phyloP scores from a whole-genome alignment of 2,888 invertebrate genomes.

The Idaea straminata region DNA sequence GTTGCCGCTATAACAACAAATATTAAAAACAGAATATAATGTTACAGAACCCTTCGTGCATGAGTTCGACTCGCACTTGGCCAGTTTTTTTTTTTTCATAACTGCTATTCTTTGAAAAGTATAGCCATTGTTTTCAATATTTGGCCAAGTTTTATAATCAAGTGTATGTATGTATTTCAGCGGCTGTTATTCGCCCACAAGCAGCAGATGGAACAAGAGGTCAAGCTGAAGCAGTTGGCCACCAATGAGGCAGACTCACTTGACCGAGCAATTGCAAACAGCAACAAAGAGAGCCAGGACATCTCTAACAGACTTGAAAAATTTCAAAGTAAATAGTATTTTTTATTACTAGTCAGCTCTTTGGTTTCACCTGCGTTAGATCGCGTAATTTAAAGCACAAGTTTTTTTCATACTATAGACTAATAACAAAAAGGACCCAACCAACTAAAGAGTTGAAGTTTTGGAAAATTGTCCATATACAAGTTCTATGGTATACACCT shows the following conservation, averaged over 20 bases:
- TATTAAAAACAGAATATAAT: too few species aligned
- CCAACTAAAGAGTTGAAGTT: too few species aligned
- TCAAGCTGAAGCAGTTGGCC: conserved; percentile 77
- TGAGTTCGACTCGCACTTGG: too few species aligned
- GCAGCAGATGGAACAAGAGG: conserved; percentile 84
- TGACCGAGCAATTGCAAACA: conserved; percentile 65
- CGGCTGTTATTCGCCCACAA: conserved; percentile 84
- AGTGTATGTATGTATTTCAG: conserved; percentile 50
- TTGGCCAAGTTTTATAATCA: neutral
- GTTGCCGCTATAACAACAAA: too few species aligned
- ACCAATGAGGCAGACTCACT: conserved; percentile 68
- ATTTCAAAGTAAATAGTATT: conserved; percentile 49
- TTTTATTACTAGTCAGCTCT: conserved; percentile 17
- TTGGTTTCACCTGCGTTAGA: too few species aligned
- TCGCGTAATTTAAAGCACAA: too few species aligned
- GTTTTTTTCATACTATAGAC: too few species aligned
- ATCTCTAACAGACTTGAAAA: conserved; percentile 61
- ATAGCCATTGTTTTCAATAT: neutral
- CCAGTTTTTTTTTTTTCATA: too few species aligned
- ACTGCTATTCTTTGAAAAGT: neutral
- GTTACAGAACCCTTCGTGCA: too few species aligned
- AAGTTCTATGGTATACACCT: too few species aligned
- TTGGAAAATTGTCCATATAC: too few species aligned
- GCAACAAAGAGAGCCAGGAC: conserved; percentile 70
- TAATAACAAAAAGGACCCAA: too few species aligned